Conservation (phyloP, 2,113 vertebrate species). For the Siniperca chuatsi region DNA sequence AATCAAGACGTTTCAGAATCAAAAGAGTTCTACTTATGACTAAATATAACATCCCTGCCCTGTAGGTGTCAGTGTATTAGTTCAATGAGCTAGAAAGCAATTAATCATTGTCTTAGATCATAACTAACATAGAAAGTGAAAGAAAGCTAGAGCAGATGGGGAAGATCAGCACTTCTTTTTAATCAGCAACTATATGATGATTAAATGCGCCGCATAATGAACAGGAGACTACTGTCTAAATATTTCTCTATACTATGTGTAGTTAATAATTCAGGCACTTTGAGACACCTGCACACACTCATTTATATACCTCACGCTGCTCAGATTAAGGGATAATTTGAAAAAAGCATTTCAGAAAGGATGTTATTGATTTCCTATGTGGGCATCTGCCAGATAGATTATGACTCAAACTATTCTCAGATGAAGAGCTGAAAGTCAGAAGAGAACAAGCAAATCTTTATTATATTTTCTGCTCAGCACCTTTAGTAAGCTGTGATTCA, state of each 20-base stretch:
- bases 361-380: constrained; percentile 44
- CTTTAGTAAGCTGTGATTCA: constrained; percentile 74
- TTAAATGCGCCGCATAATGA: constrained; percentile 39
- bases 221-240: constrained; percentile 13
- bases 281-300: constrained; percentile 22
- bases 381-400: constrained; percentile 37
- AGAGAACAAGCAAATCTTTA: constrained; percentile 44
- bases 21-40: constrained; percentile 15
- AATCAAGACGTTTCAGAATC: too few relatives aligned
- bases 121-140: constrained; percentile 43
- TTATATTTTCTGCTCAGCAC: constrained; percentile 67
- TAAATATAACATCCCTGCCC: constrained; percentile 64
- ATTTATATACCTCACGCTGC: constrained; percentile 27
- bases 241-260: constrained; percentile 1
- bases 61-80: constrained; percentile 56
- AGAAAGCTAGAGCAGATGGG: constrained; percentile 29
- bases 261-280: constrained; percentile 13
- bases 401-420: constrained; percentile 4
- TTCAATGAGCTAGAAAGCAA: constrained; percentile 51
- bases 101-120: constrained; percentile 65
- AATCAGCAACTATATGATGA: constrained; percentile 44
- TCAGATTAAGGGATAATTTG: constrained; percentile 17
- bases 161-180: constrained; percentile 50
- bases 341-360: constrained; percentile 19
- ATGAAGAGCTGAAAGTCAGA: constrained; percentile 34